A percentile compares a stretch with the other conserved stretches of the same genome.
These are phyloP conservation scores for Phymatocera aterrima DNA, from an alignment of 2,888 invertebrate species.

Conservation along the genomic window DNA sequence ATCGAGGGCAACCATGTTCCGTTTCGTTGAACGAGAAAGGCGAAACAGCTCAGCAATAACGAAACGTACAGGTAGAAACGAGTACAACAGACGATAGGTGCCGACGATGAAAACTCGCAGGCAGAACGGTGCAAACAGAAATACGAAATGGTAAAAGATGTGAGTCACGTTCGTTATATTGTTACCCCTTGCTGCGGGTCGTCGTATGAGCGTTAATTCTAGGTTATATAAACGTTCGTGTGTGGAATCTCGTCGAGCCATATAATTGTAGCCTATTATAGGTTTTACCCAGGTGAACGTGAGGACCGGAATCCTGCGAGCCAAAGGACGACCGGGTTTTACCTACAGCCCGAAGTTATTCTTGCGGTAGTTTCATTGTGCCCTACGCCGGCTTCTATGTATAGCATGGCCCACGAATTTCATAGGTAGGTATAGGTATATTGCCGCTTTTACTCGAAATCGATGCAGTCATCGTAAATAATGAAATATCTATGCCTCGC, in stretches of 20 bases:
- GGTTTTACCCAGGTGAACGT: conserved; percentile 23
- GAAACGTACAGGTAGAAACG: too few relatives aligned
- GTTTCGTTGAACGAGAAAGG: too few relatives aligned
- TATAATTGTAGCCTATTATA: conserved; percentile 19
- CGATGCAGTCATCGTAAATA: conserved; percentile 5
- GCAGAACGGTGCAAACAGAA: not conserved
- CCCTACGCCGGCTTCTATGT: not conserved
- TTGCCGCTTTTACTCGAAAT: not conserved
- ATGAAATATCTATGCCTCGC: not conserved
- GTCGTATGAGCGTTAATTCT: not conserved
- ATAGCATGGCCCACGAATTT: not conserved
- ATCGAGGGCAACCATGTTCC: too few relatives aligned
- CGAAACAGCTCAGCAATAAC: too few relatives aligned
- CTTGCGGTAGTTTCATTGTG: conserved; percentile 28
- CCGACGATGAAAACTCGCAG: too few relatives aligned
- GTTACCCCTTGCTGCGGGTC: not conserved
- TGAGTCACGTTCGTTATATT: not conserved
- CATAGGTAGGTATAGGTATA: not conserved
- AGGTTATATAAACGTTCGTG: not conserved
- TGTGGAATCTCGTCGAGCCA: not conserved
- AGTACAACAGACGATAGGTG: too few relatives aligned
- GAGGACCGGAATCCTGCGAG: not conserved
- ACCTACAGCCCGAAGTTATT: conserved; percentile 1
- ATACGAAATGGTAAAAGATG: not conserved
- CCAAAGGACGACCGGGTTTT: not conserved